Evolutionary conservation across 2,113 vertebrate species (phyloP).

Genomic region (Silurus glanis): DNA sequence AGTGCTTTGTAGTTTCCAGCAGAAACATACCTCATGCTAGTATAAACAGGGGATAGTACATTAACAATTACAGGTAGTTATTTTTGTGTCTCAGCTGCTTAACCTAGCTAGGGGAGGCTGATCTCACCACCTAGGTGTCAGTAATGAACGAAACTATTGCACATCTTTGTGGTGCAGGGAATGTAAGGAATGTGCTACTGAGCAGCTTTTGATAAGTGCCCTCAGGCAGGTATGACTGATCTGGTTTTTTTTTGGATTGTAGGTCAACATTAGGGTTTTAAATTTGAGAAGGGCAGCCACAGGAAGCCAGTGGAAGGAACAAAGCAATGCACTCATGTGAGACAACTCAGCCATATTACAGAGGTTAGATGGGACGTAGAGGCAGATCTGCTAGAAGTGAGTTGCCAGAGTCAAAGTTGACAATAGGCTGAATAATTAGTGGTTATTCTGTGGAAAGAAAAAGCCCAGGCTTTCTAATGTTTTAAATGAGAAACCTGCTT

Average conservation of each 20-base stretch:
- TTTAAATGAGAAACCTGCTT: background rate
- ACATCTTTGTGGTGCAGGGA: background rate
- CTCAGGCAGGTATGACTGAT: background rate
- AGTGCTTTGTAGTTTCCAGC: background rate
- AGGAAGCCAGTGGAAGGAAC: background rate
- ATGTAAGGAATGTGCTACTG: background rate
- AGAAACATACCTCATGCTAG: background rate
- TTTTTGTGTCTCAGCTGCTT: background rate
- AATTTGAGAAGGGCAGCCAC: background rate
- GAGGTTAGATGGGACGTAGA: background rate
- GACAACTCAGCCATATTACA: background rate
- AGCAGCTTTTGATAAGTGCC: background rate
- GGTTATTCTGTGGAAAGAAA: background rate
- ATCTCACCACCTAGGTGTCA: background rate
- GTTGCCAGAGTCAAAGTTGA: background rate
- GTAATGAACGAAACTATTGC: background rate
- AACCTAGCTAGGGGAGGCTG: background rate
- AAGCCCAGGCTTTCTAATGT: background rate
- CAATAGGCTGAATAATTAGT: background rate
- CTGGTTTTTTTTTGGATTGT: background rate
- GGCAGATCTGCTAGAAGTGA: background rate
- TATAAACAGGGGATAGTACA: background rate
- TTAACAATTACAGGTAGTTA: background rate
- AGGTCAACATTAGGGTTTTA: background rate
- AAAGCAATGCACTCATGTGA: background rate